Base-by-base conservation (phyloP, 1,140 invertebrate species). In the Reticulitermes speratus region DNA sequence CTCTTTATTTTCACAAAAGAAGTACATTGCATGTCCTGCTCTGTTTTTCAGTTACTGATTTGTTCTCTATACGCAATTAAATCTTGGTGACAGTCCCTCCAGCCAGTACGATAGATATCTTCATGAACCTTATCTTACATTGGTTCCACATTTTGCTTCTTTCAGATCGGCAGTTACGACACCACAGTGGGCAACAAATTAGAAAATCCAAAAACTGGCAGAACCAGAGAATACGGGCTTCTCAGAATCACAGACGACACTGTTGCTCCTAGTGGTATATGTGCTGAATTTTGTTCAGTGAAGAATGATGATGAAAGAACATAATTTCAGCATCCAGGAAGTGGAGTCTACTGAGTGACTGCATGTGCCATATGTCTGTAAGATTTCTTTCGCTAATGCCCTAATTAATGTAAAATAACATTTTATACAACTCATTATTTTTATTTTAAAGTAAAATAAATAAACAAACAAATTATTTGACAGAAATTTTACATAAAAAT, bases 371-470 rank as follows among this genome's bases (percentile, higher is more conserved):
- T 75, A 30, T 75, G 65, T 75, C 7, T 75, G 65, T 30, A 75
- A 75, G n/a, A 75, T 0, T 75, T 75, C 1, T 16, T n/a, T 75
- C 0, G 6, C 65, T 3, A 75, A 0, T 75, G 65, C n/a, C n/a
- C 65, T 30, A 12, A 30, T 30, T 30, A 75, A 75, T 75, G 25
- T 75, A 30, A 75, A 75, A 30, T 75, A 75, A 75, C n/a, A 25
- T 75, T 75, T 75, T 75, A 75, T 75, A 75, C 12, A 1, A n/a
- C 16, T 30, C 7, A 75, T 16, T 75, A 75, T 30, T 30, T 75
- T 75, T 75, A 75, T 75, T 75, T 75, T 75, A 30, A 75, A 75
- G 65, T 75, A 75, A 75, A 75, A 75, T 75, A 75, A 75, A 75
- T 75, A 75, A 75, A 75, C 7, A 8, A 38, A 38, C 38, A 55